These are phyloP conservation scores for Holothuria scabra DNA, from an alignment of 53 echinoderm and acorn worm species.

Conservation along the genomic window DNA sequence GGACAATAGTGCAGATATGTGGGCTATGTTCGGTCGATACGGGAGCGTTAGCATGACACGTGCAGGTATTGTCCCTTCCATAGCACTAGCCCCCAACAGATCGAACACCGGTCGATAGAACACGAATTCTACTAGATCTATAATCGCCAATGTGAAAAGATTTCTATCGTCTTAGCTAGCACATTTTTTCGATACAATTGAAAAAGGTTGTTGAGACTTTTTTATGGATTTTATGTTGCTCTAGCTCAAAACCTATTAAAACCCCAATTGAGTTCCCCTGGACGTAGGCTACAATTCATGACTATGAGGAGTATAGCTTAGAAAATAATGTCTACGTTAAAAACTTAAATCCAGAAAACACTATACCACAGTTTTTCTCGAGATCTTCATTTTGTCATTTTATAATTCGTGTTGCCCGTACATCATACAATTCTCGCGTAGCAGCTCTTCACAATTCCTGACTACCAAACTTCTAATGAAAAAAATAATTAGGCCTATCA, in stretches of 20 bases:
- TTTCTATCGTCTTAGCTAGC: neutral
- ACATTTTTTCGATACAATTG: slow-evolving; percentile 10
- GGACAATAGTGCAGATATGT: slow-evolving; percentile 23
- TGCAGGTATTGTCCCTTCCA: slow-evolving; percentile 10
- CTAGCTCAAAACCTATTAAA: too few relatives aligned
- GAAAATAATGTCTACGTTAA: neutral
- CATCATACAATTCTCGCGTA: too few relatives aligned
- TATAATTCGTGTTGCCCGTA: too few relatives aligned
- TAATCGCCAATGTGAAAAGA: neutral
- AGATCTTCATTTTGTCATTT: too few relatives aligned
- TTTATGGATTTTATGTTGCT: too few relatives aligned
- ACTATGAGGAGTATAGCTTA: neutral
- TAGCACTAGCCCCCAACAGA: slow-evolving; percentile 34
- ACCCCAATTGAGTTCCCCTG: too few relatives aligned
- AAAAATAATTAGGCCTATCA: too few relatives aligned
- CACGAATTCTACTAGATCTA: slow-evolving; percentile 24
- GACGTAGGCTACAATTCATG: neutral
- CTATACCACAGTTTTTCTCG: neutral
- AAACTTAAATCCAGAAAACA: neutral
- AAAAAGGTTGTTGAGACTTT: neutral
- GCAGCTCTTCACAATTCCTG: too few relatives aligned
- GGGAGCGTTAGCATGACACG: slow-evolving; percentile 21
- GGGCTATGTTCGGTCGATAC: slow-evolving; percentile 20
- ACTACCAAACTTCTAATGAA: too few relatives aligned
- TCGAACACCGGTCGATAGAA: slow-evolving; percentile 32